These are phyloP conservation scores for Melozone crissalis DNA, from an alignment of 2,113 vertebrate species.

Conservation along the genomic window DNA sequence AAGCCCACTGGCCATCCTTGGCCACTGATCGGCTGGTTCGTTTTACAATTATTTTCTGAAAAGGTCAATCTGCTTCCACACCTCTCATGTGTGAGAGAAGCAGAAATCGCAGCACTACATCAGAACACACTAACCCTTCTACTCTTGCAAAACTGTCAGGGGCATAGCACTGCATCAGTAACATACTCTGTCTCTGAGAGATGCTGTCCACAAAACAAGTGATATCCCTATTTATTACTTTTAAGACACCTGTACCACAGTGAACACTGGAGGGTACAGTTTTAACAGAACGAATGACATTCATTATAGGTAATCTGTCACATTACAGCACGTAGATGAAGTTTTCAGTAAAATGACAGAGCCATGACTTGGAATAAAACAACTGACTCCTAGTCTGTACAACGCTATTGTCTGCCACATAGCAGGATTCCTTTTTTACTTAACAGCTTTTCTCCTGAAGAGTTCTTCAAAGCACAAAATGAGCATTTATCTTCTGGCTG, in stretches of 20 bases:
- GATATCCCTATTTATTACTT: background rate
- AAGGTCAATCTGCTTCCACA: background rate
- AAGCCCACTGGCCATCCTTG: background rate
- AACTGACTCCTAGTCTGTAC: background rate
- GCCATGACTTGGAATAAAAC: background rate
- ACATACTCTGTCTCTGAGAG: background rate
- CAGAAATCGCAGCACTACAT: background rate
- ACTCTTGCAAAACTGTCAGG: background rate
- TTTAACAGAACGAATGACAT: background rate
- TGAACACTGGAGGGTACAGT: background rate
- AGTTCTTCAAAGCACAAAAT: background rate
- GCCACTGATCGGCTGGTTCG: fast-evolving
- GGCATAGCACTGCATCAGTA: background rate
- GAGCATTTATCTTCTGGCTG: background rate
- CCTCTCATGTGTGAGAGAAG: background rate
- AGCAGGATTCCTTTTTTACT: fast-evolving
- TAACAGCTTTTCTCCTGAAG: background rate
- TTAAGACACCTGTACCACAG: background rate
- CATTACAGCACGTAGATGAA: background rate
- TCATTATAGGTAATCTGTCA: background rate
- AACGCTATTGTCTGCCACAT: background rate
- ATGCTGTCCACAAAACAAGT: background rate
- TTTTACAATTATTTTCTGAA: background rate
- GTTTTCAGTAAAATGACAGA: background rate
- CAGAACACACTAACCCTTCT: background rate